A percentile compares a stretch with the other conserved stretches of the same genome.
Conservation (phyloP, 2,113 vertebrate genomes). For the Echinops telfairi region DNA sequence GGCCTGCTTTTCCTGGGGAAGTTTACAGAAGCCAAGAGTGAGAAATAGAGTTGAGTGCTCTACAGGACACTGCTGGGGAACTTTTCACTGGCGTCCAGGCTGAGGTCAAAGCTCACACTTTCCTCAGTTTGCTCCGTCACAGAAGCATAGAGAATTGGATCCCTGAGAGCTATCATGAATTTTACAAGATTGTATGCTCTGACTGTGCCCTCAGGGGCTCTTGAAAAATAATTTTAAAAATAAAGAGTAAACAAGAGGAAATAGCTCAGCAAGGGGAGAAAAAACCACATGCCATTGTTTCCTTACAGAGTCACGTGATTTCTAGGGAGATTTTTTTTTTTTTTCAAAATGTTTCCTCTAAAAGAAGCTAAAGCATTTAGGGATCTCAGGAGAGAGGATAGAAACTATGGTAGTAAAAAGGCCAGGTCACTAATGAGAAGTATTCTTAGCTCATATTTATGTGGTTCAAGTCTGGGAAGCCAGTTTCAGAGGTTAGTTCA, state of each 20-base stretch:
- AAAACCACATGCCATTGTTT: not conserved
- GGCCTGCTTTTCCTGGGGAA: not conserved
- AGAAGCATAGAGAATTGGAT: not conserved
- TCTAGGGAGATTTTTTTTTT: constrained; percentile 27
- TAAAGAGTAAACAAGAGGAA: not conserved
- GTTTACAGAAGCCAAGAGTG: not conserved
- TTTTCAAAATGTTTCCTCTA: constrained; percentile 34
- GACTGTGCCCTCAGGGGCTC: not conserved
- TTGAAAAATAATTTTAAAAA: constrained; percentile 18
- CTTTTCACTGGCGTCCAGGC: not conserved
- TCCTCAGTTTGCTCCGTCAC: not conserved
- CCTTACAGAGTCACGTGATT: not conserved
- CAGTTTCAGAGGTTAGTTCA: not conserved
- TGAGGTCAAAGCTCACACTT: not conserved
- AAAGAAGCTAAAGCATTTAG: constrained; percentile 33
- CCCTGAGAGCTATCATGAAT: not conserved
- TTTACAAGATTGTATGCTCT: not conserved
- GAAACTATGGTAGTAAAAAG: not conserved
- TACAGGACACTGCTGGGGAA: not conserved
- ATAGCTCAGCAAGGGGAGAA: not conserved
- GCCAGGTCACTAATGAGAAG: constrained; percentile 32
- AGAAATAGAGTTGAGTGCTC: not conserved
- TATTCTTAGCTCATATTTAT: constrained; percentile 26
- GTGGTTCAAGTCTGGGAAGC: not conserved
- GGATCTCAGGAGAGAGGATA: not conserved